Evolutionary conservation across 2,888 invertebrate species (phyloP), one percentile per base, ranked within the genome.

Genomic region (Apocheima hispidaria): DNA sequence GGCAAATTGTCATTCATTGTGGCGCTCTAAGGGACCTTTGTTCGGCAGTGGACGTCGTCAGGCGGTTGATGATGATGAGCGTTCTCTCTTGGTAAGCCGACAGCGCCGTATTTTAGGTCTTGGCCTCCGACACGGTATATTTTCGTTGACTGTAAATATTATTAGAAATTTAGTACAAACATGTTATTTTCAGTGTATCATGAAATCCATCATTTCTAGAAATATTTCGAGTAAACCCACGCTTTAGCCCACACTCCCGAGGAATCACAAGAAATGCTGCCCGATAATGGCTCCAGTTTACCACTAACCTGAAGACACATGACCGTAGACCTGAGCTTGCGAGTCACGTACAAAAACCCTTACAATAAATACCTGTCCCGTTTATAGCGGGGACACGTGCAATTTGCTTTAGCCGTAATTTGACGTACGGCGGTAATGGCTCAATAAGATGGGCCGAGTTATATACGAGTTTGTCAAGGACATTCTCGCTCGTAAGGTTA

Each of bases 381-480:
- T 81, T 86, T 84, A 88, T 86, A 80, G 84, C 80, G 69, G 60
- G 56, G 71, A 77, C 78, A 76, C 74, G 74, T 76, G 80, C 83
- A 81, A 85, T 87, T 86, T 83, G 81, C 82, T 83, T 84, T 81
- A 86, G 85, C 83, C 87, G 86, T 83, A 87, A 84, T 86, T 84
- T 89, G 87, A 88, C 85, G 83, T 83, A 89, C 80, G 80, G 74
- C 68, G 64, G 72, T 65, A 73, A 62, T 57, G 56, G 56, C 56
- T 62, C 56, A 74, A 74, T 61, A 67, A 63, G 63, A 53, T 41
- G 63, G 55, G 33, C 49, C 48, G n/a, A 35, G 41, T 58, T 58
- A 49, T 62, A 57, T 60, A 55, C 30, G 60, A 54, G 49, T 36
- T 23, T 48, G 53, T 43, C 48, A 49, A 60, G 57, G 44, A 35